Evolutionary conservation across 2,888 invertebrate genomes (phyloP).

Genomic region (Polyommatus iphigenia): DNA sequence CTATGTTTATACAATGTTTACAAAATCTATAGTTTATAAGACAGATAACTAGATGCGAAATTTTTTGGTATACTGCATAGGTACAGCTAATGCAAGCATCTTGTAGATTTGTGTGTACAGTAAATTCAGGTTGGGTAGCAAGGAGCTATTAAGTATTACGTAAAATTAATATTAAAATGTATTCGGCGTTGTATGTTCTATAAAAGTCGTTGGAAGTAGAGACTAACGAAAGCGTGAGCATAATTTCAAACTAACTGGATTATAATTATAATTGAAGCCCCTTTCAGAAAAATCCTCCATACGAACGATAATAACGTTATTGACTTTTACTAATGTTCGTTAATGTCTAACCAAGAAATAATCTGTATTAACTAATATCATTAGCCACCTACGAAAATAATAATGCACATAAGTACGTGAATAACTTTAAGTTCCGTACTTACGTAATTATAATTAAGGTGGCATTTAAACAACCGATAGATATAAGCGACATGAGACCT

Average conservation of each 20-base stretch:
- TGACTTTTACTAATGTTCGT: background rate
- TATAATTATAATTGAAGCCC: slow-evolving; percentile 13
- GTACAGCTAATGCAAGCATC: background rate
- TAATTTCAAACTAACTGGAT: slow-evolving; percentile 23
- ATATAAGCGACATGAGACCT: slow-evolving; percentile 8
- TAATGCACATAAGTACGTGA: background rate
- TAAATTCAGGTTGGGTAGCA: background rate
- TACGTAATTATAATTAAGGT: slow-evolving; percentile 2
- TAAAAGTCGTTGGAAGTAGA: background rate
- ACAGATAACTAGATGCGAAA: too few relatives aligned
- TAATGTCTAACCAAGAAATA: slow-evolving; percentile 15
- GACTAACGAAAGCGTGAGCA: slow-evolving; percentile 5
- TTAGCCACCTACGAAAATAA: background rate
- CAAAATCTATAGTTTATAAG: too few relatives aligned
- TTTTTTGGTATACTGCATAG: too few relatives aligned
- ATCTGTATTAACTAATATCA: background rate
- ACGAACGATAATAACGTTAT: background rate
- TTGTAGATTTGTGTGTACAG: background rate
- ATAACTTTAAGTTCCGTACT: background rate
- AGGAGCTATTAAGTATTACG: background rate
- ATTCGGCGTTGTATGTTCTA: too few relatives aligned
- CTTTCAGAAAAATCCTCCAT: slow-evolving; percentile 14
- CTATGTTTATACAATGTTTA: too few relatives aligned
- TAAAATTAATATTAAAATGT: too few relatives aligned
- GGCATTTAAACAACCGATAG: background rate